Evolutionary conservation across 2,113 vertebrate genomes (phyloP), one percentile per base, ranked within the genome.

Genomic region (Hippocampus zosterae): DNA sequence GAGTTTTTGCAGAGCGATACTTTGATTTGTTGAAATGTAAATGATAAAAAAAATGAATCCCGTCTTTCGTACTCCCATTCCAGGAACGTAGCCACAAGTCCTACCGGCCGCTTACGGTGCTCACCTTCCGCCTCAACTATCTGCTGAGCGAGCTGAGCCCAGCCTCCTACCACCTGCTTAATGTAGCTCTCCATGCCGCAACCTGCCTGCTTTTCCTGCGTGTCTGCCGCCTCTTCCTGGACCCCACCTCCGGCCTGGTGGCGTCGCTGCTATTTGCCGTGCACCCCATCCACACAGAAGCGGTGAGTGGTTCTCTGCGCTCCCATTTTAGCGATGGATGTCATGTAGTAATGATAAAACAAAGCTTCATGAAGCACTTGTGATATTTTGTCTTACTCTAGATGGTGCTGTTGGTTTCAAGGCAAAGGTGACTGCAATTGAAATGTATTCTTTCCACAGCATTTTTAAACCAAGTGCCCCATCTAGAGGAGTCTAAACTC

Each of bases 41-140:
- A 62, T 1, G 5, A 41, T 37, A 41, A 37, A 12, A 12, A 41
- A 63, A 40, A 21, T 41, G 8, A 41, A 63, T 25, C 10, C 9
- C 12, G 18, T 59, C 1, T 59, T 59, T 11, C 12, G 5, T 87
- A 77, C 85, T 65, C 50, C 81, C 61, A 8, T 25, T 74, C 7
- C 84, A 98, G 97, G 97, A 99, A 80, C 92, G 96, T 76, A 99
- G 97, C 85, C 97, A 99, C 85, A 99, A 99, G 79, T 99, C 97
- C 11, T 99, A 98, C 5, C 90, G 97, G 57, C 97, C 97, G 1
- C 86, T 99, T 76, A 99, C 97, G 2, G 97, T 99, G 12, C 88
- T 99, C 79, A 99, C 97, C 0, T 99, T 99, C 84, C 93, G 97
- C 23, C 87, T 99, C 77, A 99, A 99, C 91, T 99, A 98, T 86